Percentiles rank a stretch among this genome's conserved stretches.
These are phyloP conservation scores for Gymnothorax javanicus DNA, from an alignment of 2,797 vertebrate species.

Conservation along the genomic window DNA sequence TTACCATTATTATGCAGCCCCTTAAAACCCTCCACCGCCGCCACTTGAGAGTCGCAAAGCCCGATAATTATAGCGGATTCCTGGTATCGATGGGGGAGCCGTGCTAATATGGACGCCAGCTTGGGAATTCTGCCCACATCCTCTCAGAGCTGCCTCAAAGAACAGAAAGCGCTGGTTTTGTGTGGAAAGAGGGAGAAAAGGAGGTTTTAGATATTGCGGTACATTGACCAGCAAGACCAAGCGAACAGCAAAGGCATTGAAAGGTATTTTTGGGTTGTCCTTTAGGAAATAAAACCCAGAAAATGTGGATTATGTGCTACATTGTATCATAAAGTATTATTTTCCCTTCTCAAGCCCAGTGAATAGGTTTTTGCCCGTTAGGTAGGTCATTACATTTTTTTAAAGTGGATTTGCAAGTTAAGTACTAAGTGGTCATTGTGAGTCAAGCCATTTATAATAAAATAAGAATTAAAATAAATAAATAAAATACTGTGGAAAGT, in stretches of 20 bases:
- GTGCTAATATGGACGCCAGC: background rate
- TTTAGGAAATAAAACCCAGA: background rate
- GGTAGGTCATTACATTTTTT: background rate
- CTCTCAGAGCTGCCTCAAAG: background rate
- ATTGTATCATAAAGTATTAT: background rate
- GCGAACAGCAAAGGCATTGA: background rate
- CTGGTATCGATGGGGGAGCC: background rate
- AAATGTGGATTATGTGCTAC: background rate
- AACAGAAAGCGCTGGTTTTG: background rate
- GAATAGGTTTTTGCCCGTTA: background rate
- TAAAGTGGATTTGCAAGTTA: background rate
- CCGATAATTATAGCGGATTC: background rate
- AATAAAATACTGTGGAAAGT: background rate
- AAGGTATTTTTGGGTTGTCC: background rate
- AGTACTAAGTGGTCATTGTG: background rate
- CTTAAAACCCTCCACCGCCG: background rate
- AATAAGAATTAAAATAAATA: background rate
- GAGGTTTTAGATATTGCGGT: background rate
- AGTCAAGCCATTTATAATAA: background rate
- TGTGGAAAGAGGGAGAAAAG: background rate
- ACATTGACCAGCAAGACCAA: background rate
- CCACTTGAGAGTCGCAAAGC: background rate
- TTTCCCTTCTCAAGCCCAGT: background rate
- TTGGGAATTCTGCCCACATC: background rate
- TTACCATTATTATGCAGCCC: conserved; percentile 16